phyloP scores from a whole-genome alignment of 2,888 invertebrate species.

The Heliconius charithonia region DNA sequence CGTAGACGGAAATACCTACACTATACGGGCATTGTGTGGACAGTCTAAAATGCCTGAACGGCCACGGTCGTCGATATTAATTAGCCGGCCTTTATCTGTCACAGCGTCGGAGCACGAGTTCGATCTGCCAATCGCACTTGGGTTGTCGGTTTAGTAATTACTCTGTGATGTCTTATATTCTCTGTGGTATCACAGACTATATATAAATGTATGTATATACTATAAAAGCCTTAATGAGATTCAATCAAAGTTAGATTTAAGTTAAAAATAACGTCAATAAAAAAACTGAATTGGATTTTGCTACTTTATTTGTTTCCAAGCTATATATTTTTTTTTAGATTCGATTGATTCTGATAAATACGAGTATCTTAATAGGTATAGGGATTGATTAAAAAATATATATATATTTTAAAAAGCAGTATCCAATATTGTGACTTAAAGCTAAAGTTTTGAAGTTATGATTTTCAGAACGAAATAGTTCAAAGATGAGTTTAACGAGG shows the following conservation, averaged over 20 bases:
- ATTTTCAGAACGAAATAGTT: constrained; percentile 15
- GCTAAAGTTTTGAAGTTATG: constrained; percentile 1
- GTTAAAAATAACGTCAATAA: too few relatives aligned
- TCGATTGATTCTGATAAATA: too few relatives aligned
- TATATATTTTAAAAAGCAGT: too few relatives aligned
- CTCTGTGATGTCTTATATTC: constrained; percentile 48
- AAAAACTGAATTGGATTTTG: too few relatives aligned
- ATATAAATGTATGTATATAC: neutral
- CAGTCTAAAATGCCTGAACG: constrained; percentile 22
- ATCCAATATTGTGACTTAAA: neutral
- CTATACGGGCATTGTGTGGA: constrained; percentile 22
- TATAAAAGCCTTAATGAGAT: too few relatives aligned
- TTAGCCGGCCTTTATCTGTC: constrained; percentile 64
- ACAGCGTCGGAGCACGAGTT: constrained; percentile 57
- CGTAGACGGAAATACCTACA: neutral
- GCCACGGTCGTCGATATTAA: constrained; percentile 53
- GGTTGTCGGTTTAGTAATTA: constrained; percentile 61
- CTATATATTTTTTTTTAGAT: too few relatives aligned
- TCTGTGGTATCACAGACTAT: constrained; percentile 16
- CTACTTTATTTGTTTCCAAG: too few relatives aligned
- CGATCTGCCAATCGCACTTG: constrained; percentile 66
- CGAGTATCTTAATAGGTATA: too few relatives aligned
- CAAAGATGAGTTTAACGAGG: constrained; percentile 33
- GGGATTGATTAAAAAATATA: too few relatives aligned
- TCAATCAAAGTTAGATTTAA: too few relatives aligned